A percentile compares a stretch with the other conserved stretches of the same genome.
These are phyloP conservation scores for Agrilus mali DNA, from an alignment of 2,888 invertebrate species.

Conservation along the genomic window DNA sequence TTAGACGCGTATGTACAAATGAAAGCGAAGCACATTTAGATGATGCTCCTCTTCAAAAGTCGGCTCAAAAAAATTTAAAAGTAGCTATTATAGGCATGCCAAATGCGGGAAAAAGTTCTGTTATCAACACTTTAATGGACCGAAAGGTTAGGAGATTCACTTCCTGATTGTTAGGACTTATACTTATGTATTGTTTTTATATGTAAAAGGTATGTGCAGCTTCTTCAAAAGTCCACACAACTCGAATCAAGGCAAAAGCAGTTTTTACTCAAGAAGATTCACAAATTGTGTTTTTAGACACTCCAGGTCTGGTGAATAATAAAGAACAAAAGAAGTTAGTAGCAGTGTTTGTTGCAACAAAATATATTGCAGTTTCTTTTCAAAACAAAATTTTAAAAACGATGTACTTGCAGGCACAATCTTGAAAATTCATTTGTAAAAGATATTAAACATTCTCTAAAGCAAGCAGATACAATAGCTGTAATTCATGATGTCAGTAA, in stretches of 20 bases:
- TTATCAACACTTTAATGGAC: slow-evolving; percentile 76
- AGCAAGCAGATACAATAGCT: slow-evolving; percentile 67
- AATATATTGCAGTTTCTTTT: neutral
- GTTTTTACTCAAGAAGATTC: slow-evolving; percentile 62
- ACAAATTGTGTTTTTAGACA: slow-evolving; percentile 86
- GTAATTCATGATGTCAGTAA: slow-evolving; percentile 79
- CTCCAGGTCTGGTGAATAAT: slow-evolving; percentile 74
- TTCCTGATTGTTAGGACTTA: neutral
- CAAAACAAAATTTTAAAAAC: neutral
- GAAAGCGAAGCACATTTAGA: too few species aligned
- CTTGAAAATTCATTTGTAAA: slow-evolving; percentile 44
- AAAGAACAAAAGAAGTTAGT: slow-evolving; percentile 55
- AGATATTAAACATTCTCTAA: slow-evolving; percentile 46
- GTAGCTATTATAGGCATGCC: slow-evolving; percentile 87
- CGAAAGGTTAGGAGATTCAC: slow-evolving; percentile 49
- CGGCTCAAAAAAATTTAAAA: slow-evolving; percentile 38
- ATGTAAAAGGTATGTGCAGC: slow-evolving; percentile 68
- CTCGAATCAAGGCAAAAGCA: slow-evolving; percentile 58
- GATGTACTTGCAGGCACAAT: slow-evolving; percentile 34
- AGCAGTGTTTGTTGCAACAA: neutral
- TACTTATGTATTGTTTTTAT: slow-evolving; percentile 5
- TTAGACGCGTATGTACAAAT: too few species aligned
- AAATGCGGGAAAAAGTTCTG: slow-evolving; percentile 92
- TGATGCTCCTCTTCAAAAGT: neutral
- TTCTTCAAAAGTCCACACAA: slow-evolving; percentile 87